Conservation (phyloP, 2,797 vertebrate species). For the Anolis apletophallus region DNA sequence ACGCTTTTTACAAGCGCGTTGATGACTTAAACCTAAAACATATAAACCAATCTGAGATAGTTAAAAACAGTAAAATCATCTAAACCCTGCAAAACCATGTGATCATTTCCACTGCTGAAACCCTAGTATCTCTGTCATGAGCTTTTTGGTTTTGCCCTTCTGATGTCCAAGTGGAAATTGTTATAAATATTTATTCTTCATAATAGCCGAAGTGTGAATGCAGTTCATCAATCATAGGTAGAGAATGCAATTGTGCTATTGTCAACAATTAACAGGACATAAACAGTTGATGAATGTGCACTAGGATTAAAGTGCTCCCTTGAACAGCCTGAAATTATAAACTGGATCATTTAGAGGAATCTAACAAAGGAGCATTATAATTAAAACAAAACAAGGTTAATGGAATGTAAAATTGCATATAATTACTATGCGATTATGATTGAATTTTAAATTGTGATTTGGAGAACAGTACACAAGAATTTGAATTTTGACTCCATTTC, state of each 20-base stretch:
- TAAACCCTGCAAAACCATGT: not conserved
- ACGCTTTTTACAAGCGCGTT: no score
- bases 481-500: conserved; percentile 50
- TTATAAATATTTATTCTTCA: conserved; percentile 84
- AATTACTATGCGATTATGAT: conserved; percentile 84
- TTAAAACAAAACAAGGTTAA: conserved; percentile 92
- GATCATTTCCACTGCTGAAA: not conserved
- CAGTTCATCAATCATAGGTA: conserved; percentile 83
- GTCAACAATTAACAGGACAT: conserved; percentile 89
- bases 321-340: conserved; percentile 86
- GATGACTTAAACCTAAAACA: no score
- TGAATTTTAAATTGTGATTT: conserved; percentile 79
- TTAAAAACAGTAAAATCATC: no score
- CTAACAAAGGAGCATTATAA: conserved; percentile 88
- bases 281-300: conserved; percentile 88
- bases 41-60: no score
- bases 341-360: conserved; percentile 85
- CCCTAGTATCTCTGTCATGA: conserved; percentile 61
- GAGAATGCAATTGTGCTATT: conserved; percentile 86
- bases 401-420: conserved; percentile 91
- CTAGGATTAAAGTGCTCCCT: conserved; percentile 84
- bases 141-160: conserved; percentile 72
- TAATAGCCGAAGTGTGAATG: conserved; percentile 77
- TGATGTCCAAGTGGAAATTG: conserved; percentile 76
- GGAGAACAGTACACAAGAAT: conserved; percentile 65